Percentiles rank a stretch among this genome's conserved stretches.
Evolutionary conservation across 2,888 invertebrate genomes (phyloP).

Genomic region (Rutpela maculata): DNA sequence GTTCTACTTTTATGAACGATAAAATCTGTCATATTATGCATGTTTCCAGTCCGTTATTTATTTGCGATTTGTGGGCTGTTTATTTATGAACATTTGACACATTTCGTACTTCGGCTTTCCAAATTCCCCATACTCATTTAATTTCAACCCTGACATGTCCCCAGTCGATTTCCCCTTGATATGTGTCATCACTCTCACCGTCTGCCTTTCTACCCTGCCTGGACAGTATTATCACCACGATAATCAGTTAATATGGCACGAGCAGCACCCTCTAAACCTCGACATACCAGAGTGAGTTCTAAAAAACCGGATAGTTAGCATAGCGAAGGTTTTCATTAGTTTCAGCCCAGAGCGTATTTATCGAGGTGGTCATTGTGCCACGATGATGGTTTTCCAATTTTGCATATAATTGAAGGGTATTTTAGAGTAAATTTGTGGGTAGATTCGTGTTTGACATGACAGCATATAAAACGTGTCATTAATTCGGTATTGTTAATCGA

Average conservation of each 20-base stretch:
- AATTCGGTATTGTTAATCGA: conserved; percentile 15
- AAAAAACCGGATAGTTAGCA: conserved; percentile 31
- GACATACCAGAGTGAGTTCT: not conserved
- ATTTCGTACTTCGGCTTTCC: conserved; percentile 14
- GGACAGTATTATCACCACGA: conserved; percentile 10
- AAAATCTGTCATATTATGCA: conserved; percentile 2
- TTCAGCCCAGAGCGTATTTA: conserved; percentile 23
- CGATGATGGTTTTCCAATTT: conserved; percentile 50
- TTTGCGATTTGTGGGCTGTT: conserved; percentile 5
- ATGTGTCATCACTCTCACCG: conserved; percentile 16
- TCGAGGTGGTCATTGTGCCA: conserved; percentile 33
- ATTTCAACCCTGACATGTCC: not conserved
- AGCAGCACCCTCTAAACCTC: conserved; percentile 8
- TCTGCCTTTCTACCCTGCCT: not conserved
- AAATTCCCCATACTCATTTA: conserved; percentile 9
- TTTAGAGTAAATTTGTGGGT: conserved; percentile 54
- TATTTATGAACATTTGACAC: conserved; percentile 15
- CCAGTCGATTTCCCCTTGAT: conserved; percentile 3
- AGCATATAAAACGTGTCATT: conserved; percentile 44
- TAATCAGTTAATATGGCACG: conserved; percentile 30
- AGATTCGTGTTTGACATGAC: conserved; percentile 43
- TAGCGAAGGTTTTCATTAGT: conserved; percentile 42
- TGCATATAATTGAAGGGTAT: conserved; percentile 53
- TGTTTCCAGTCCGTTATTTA: conserved; percentile 3
- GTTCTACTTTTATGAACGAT: not conserved